Percentiles rank a stretch among this genome's conserved stretches.
Conservation (phyloP, 64 coral and sea anemone genomes). For the Montipora cactus region DNA sequence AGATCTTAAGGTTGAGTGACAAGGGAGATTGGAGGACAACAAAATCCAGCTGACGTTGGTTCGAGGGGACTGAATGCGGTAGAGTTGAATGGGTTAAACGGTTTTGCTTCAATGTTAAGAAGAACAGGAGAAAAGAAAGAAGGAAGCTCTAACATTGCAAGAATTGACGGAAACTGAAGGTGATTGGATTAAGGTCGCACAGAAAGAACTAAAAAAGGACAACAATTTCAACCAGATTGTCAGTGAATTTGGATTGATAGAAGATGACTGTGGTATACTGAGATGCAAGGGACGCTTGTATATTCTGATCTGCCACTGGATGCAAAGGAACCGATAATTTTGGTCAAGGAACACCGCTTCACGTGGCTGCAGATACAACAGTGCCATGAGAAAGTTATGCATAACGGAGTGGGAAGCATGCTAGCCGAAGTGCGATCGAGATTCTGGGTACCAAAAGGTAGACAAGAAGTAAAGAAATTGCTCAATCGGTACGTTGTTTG, state of each 20-base stretch:
- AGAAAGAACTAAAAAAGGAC: background rate
- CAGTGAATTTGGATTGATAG: slow-evolving; percentile 44
- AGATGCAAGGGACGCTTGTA: slow-evolving; percentile 41
- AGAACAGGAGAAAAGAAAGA: background rate
- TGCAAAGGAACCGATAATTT: slow-evolving; percentile 47
- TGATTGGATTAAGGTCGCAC: slow-evolving; percentile 1
- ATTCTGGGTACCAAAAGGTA: slow-evolving; percentile 52
- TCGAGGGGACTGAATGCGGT: too few species aligned
- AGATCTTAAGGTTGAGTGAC: too few species aligned
- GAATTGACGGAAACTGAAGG: background rate
- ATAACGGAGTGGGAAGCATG: slow-evolving; percentile 55
- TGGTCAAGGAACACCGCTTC: slow-evolving; percentile 55
- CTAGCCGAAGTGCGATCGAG: slow-evolving; percentile 33
- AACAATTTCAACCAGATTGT: slow-evolving; percentile 39
- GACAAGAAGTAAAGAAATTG: slow-evolving; percentile 41
- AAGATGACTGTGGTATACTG: slow-evolving; percentile 2
- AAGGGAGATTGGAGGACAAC: too few species aligned
- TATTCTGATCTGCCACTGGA: slow-evolving; percentile 27
- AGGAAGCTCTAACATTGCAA: background rate
- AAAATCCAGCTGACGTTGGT: too few species aligned
- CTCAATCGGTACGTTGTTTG: slow-evolving; percentile 13
- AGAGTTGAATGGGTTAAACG: background rate
- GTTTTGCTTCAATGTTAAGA: background rate
- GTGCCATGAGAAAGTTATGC: slow-evolving; percentile 25
- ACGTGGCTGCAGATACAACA: slow-evolving; percentile 50